Percentiles rank a stretch among this genome's conserved stretches.
phyloP scores from a whole-genome alignment of 1,140 invertebrate species.

The Halictus rubicundus region DNA sequence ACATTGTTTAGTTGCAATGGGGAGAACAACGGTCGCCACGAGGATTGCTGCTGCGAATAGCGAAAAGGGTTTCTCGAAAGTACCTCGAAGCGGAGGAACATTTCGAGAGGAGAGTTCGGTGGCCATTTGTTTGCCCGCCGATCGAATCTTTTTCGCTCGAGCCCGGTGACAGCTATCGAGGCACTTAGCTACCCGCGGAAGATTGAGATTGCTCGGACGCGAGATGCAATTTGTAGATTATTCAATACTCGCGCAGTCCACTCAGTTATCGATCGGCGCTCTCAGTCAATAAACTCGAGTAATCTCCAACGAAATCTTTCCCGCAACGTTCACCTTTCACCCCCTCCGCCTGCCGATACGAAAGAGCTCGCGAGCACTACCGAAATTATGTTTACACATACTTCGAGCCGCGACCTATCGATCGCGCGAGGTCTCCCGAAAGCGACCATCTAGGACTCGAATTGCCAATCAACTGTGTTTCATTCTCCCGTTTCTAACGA shows the following conservation, averaged over 20 bases:
- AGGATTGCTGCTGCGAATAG: not conserved
- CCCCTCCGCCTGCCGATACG: not conserved
- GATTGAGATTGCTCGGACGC: conserved; percentile 9
- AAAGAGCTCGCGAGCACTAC: conserved; percentile 49
- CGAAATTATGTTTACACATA: conserved; percentile 67
- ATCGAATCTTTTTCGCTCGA: conserved; percentile 38
- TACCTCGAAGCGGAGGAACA: not conserved
- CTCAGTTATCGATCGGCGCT: conserved; percentile 45
- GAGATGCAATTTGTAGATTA: conserved; percentile 29
- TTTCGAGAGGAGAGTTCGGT: not conserved
- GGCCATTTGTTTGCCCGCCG: not conserved
- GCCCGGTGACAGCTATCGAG: not conserved
- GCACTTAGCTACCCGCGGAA: conserved; percentile 12
- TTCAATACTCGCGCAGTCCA: conserved; percentile 39
- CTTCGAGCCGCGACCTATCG: conserved; percentile 57
- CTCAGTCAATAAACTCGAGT: not conserved
- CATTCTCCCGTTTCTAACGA: too few species aligned
- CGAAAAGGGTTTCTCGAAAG: not conserved
- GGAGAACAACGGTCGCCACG: too few species aligned
- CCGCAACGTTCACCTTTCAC: not conserved
- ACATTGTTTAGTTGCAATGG: not conserved
- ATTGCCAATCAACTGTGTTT: too few species aligned
- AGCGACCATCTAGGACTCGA: not conserved
- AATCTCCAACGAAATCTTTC: conserved; percentile 39
- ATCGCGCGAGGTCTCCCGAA: conserved; percentile 26